A percentile compares a stretch with the other conserved stretches of the same genome.
These are phyloP conservation scores for Probaryconus sp. DNA, from an alignment of 1,140 invertebrate genomes.

Conservation along the genomic window DNA sequence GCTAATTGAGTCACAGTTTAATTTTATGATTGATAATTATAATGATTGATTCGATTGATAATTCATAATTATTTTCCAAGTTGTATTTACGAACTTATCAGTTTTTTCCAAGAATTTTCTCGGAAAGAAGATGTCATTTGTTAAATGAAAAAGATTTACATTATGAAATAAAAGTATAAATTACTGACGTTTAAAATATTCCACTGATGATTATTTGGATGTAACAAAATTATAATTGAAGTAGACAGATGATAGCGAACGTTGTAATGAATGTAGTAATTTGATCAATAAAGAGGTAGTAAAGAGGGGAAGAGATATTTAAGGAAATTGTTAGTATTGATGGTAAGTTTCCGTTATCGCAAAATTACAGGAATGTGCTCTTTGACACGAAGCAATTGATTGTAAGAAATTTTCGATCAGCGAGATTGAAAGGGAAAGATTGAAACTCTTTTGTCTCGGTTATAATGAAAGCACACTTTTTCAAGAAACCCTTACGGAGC, in stretches of 20 bases:
- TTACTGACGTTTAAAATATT: too few species aligned
- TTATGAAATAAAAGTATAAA: too few species aligned
- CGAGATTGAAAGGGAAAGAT: slow-evolving; percentile 18
- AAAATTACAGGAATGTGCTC: slow-evolving; percentile 25
- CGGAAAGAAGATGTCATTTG: too few species aligned
- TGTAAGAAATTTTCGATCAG: slow-evolving; percentile 42
- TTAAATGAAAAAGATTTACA: too few species aligned
- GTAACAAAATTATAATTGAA: slow-evolving; percentile 9
- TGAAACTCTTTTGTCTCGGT: slow-evolving; percentile 14
- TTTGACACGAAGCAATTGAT: slow-evolving; percentile 36
- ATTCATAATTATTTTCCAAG: too few species aligned
- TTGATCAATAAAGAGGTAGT: slow-evolving; percentile 2
- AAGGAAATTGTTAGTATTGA: slow-evolving; percentile 27
- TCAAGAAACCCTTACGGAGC: not conserved
- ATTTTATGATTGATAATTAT: too few species aligned
- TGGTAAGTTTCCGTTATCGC: slow-evolving; percentile 14
- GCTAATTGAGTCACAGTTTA: too few species aligned
- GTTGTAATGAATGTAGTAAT: not conserved
- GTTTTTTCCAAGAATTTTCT: too few species aligned
- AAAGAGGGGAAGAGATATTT: slow-evolving; percentile 5
- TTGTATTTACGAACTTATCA: too few species aligned
- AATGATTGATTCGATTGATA: too few species aligned
- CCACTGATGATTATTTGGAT: not conserved
- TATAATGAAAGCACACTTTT: slow-evolving; percentile 28
- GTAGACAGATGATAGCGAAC: too few species aligned